Conservation (phyloP, 2,888 invertebrate species). For the Salpingus planirostris region DNA sequence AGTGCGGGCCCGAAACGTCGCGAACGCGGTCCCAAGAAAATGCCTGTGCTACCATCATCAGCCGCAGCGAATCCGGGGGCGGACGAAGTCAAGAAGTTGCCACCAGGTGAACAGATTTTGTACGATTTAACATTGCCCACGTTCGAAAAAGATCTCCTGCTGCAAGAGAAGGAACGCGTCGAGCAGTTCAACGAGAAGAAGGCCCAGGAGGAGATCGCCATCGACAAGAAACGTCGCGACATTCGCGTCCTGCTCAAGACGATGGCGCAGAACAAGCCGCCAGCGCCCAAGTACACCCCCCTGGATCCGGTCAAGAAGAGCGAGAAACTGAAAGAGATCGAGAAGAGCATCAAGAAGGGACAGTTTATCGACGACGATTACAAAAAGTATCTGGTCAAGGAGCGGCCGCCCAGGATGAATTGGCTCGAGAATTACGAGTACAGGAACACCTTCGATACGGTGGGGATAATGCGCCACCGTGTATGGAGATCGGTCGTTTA, state of each 20-base stretch:
- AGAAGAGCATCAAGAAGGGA: conserved; percentile 36
- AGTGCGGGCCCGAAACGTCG: conserved; percentile 36
- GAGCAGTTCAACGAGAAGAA: conserved; percentile 35
- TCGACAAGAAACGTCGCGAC: conserved; percentile 34
- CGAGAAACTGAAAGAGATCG: conserved; percentile 35
- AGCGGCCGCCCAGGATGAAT: conserved; percentile 22
- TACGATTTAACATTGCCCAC: conserved; percentile 29
- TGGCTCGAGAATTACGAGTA: conserved; percentile 35
- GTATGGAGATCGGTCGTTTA: conserved; percentile 38
- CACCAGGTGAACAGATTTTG: conserved; percentile 16
- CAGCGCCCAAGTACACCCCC: conserved; percentile 33
- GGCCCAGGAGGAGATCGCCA: conserved; percentile 33
- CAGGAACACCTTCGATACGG: conserved; percentile 36
- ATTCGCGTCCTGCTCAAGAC: conserved; percentile 32
- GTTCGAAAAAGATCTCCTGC: conserved; percentile 34
- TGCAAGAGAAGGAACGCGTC: conserved; percentile 37
- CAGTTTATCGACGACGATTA: conserved; percentile 37
- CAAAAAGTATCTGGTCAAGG: conserved; percentile 34
- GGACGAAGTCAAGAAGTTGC: conserved; percentile 13
- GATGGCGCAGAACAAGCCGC: conserved; percentile 26
- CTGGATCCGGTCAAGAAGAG: conserved; percentile 37
- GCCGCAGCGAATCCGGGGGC: conserved; percentile 6
- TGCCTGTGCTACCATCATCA: conserved; percentile 13
- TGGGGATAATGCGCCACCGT: conserved; percentile 39
- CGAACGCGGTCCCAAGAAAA: conserved; percentile 30